Conservation (phyloP, 2,113 vertebrate species). For the Rutilus rutilus region DNA sequence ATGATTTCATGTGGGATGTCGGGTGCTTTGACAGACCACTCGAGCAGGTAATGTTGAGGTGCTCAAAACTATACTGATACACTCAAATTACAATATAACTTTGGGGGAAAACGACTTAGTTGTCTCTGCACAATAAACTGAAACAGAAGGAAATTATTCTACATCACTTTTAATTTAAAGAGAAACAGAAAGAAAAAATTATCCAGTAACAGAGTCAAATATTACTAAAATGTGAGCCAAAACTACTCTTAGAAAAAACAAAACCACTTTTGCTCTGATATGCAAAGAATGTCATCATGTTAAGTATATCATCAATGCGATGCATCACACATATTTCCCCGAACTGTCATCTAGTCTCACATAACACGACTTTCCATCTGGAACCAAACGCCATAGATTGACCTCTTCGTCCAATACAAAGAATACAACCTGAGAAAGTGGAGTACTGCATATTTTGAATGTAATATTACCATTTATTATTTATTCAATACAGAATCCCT, state of each 20-base stretch:
- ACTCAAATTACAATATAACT: background rate
- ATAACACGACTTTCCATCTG: background rate
- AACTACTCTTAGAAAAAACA: background rate
- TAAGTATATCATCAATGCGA: no score
- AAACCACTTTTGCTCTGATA: background rate
- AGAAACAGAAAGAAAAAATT: background rate
- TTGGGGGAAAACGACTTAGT: background rate
- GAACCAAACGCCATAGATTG: background rate
- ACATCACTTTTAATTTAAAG: background rate
- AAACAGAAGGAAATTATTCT: background rate
- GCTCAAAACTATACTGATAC: background rate
- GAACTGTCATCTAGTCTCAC: background rate
- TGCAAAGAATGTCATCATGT: background rate
- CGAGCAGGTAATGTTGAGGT: background rate
- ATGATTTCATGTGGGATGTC: background rate
- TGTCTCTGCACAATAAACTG: background rate
- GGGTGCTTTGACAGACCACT: background rate
- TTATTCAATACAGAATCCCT: background rate
- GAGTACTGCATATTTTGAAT: background rate
- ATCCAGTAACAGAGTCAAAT: background rate
- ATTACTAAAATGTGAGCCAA: background rate
- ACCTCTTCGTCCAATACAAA: background rate
- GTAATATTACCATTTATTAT: background rate
- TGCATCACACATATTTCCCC: background rate
- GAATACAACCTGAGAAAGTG: background rate